A percentile compares a stretch with the other conserved stretches of the same genome.
Evolutionary conservation across 2,888 invertebrate species (phyloP).

Genomic region (Diarsia brunnea): DNA sequence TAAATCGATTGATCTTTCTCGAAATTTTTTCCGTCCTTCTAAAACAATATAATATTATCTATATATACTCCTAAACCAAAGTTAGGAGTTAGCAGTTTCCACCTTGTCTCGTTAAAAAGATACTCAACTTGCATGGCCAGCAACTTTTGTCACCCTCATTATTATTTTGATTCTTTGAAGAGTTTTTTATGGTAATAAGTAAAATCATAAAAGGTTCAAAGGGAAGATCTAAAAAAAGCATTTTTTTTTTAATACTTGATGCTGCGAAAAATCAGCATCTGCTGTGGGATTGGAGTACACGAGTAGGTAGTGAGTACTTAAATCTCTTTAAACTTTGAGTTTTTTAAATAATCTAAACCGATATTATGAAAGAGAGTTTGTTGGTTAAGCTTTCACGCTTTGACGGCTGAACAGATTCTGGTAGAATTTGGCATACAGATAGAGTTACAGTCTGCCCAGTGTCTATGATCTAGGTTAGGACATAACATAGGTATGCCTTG

Average conservation of each 20-base stretch:
- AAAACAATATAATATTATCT: background rate
- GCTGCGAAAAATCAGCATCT: background rate
- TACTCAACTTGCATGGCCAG: slow-evolving; percentile 23
- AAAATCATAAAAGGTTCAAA: slow-evolving; percentile 3
- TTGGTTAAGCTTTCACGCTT: background rate
- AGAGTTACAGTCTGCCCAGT: background rate
- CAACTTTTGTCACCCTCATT: slow-evolving; percentile 42
- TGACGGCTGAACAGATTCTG: background rate
- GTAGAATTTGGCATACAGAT: background rate
- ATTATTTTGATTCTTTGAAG: slow-evolving; percentile 36
- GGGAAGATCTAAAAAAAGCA: background rate
- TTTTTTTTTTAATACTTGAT: too few relatives aligned
- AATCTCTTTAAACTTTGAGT: background rate
- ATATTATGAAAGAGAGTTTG: background rate
- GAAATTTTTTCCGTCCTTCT: background rate
- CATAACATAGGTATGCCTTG: background rate
- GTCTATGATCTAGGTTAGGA: background rate
- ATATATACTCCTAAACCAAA: slow-evolving; percentile 22
- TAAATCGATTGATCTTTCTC: background rate
- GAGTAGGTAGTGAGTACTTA: background rate
- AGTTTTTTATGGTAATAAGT: slow-evolving; percentile 12
- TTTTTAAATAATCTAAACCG: background rate
- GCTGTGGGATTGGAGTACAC: background rate
- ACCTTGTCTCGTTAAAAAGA: slow-evolving; percentile 36
- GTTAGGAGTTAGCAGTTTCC: slow-evolving; percentile 8